Base-by-base conservation (phyloP, 2,113 vertebrate species). In the Genyomyrus donnyi region DNA sequence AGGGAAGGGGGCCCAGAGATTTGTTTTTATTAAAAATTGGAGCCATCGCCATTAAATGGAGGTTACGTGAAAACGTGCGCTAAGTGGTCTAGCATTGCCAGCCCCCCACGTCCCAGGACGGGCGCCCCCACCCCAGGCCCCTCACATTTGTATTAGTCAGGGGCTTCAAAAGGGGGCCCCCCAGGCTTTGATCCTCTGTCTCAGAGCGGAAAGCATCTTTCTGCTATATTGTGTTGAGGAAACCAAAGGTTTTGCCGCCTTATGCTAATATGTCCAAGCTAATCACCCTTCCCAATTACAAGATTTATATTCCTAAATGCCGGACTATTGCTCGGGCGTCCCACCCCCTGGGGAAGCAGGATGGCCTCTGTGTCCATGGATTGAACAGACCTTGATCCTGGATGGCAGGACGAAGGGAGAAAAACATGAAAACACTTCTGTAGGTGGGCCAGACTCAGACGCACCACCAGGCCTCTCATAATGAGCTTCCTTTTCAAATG, bases 131-230 rank as follows among this genome's bases (percentile, higher is more conserved):
- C 93, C 92, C 93, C 94, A 92, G 93, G 94, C 93, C 94, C 93
- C 95, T 95, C 93, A 96, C 97, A 97, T 96, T 97, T 96, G 96
- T 97, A 97, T 89, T 89, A 80, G 88, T 96, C 97, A 96, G 95
- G 96, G 93, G 95, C 95, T 98, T 98, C 96, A 98, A 97, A 98
- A 98, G 97, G 97, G 95, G 97, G 97, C 97, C 97, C 97, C 96
- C 94, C 89, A 56, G 95, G 96, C 97, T 98, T 98, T 99, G 97
- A 99, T 98, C 96, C 96, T 95, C 96, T 96, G 96, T 95, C 96
- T 97, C 93, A 94, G 94, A 95, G 94, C 93, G 94, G 95, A 96
- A 97, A 94, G 95, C 95, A 94, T 95, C 90, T 95, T 95, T 95
- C 95, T 92, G 93, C 91, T 93, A 93, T 94, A 93, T 93, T 95